Evolutionary conservation across 2,113 vertebrate genomes (phyloP), one percentile per base, ranked within the genome.

Genomic region (Lanius collurio): DNA sequence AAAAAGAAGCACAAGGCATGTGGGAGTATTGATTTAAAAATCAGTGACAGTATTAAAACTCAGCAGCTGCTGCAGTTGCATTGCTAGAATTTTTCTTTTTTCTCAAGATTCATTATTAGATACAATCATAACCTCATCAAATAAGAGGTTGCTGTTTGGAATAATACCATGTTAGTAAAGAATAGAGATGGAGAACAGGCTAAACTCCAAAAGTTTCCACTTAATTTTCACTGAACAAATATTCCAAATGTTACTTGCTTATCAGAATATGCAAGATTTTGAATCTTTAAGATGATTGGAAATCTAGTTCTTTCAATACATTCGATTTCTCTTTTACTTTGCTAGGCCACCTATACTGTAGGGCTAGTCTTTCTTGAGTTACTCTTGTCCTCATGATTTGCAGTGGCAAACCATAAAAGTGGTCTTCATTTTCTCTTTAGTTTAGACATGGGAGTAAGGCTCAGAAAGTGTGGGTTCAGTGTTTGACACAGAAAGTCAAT

Each of bases 401-500:
- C 19, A 60, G 18, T 11, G 26, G 44, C 46, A 76, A 83, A 37
- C n/a, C n/a, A 21, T 15, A 26, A 53, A 89, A 70, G 10, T 31
- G 20, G 5, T 11, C 56, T 20, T 73, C 31, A 83, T 84, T 83
- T 62, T 73, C 6, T 55, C 52, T 76, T 82, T 75, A 53, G 13
- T 15, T 62, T 87, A 77, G 55, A 59, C 52, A 67, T 33, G 21
- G 16, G 9, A 83, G 28, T 46, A 79, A 74, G 42, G 23, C 13
- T 49, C 26, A 46, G 11, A 73, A 81, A 83, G 30, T 49, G 22
- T 62, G 53, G n/a, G 78, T 33, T 94, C 31, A 33, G 42, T 42
- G 41, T 49, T 73, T 80, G 73, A 59, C 83, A 91, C 50, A 63
- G 73, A 63, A 86, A 83, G 59, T 86, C 71, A 90, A 11, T 73